Evolutionary conservation across 1,140 invertebrate species (phyloP), one percentile per base, ranked within the genome.

Genomic region (Augochlora pura): DNA sequence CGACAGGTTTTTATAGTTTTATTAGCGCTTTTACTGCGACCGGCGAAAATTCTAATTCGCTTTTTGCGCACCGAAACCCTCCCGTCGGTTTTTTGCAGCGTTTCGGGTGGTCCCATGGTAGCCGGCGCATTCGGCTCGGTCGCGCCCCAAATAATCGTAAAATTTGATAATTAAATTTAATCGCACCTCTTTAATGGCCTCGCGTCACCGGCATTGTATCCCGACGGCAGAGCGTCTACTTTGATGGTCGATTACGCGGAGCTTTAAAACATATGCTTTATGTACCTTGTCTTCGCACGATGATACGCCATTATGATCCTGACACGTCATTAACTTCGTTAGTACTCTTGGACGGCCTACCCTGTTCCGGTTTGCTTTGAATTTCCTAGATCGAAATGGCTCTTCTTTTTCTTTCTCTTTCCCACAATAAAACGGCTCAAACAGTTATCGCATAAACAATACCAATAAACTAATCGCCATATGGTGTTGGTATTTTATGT

Each of bases 131-230:
- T 59, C 60, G 21, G 8, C 46, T 23, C 27, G 65, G 67, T 87
- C 87, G 85, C 85, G 79, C 82, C 84, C 79, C 86, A 80, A 90
- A 90, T 90, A 90, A 91, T 92, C 92, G 90, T 93, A 90, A 92
- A 93, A 88, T 91, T 89, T 87, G 89, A 91, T 92, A 92, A 92
- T 92, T 91, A 92, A 92, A 92, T 92, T 93, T 93, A 91, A 93
- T 92, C 90, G 91, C 86, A 73, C 84, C 85, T 89, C 86, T 87
- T 90, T 90, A 90, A 91, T 87, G 90, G 88, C 83, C 76, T 86
- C 78, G 65, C 84, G 81, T 18, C n/a, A 82, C 86, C 18, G 39
- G 87, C 87, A 88, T 91, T 90, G 87, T 91, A 86, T 83, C 82
- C 69, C 83, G 85, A 77, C 85, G 77, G 70, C 80, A 82, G 14